These are phyloP conservation scores for Drosophila silvestris DNA, from an alignment of 2,888 invertebrate species.

Conservation along the genomic window DNA sequence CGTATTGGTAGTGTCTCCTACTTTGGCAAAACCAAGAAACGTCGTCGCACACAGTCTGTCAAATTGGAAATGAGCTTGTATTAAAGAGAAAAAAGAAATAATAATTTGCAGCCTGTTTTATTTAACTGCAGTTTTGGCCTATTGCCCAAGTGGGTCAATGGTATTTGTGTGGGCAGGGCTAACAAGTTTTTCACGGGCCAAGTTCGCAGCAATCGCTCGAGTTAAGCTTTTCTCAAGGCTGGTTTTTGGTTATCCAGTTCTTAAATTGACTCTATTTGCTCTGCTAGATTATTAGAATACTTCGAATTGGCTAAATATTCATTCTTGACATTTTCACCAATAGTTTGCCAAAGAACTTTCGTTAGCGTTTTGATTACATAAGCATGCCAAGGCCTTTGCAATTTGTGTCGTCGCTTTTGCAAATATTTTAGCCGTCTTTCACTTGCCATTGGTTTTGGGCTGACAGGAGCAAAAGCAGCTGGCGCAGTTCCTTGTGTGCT, in stretches of 20 bases:
- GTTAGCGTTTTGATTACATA: slow-evolving; percentile 31
- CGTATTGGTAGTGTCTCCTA: slow-evolving; percentile 44
- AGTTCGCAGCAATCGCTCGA: slow-evolving; percentile 1
- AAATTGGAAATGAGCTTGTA: slow-evolving; percentile 50
- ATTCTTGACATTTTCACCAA: background rate
- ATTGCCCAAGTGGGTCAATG: slow-evolving; percentile 25
- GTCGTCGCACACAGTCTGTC: slow-evolving; percentile 37
- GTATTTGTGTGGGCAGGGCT: slow-evolving; percentile 8
- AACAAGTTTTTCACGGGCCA: slow-evolving; percentile 28
- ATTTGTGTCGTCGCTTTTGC: slow-evolving; percentile 18
- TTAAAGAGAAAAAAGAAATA: slow-evolving; percentile 39
- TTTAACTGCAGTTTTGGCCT: slow-evolving; percentile 9
- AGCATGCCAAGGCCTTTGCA: slow-evolving; percentile 35
- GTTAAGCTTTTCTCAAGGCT: slow-evolving; percentile 4
- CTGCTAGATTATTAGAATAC: background rate
- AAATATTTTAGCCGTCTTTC: slow-evolving; percentile 42
- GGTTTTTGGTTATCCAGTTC: background rate
- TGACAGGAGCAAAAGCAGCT: slow-evolving; percentile 54
- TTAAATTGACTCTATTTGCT: background rate
- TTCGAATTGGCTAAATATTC: background rate
- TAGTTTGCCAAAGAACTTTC: slow-evolving; percentile 17
- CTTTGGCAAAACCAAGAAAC: slow-evolving; percentile 32
- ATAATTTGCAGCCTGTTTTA: slow-evolving; percentile 1
- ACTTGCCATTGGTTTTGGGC: slow-evolving; percentile 42
- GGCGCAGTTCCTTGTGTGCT: slow-evolving; percentile 39